Evolutionary conservation across 2,888 invertebrate genomes (phyloP).

Genomic region (Amphipoea lucens): DNA sequence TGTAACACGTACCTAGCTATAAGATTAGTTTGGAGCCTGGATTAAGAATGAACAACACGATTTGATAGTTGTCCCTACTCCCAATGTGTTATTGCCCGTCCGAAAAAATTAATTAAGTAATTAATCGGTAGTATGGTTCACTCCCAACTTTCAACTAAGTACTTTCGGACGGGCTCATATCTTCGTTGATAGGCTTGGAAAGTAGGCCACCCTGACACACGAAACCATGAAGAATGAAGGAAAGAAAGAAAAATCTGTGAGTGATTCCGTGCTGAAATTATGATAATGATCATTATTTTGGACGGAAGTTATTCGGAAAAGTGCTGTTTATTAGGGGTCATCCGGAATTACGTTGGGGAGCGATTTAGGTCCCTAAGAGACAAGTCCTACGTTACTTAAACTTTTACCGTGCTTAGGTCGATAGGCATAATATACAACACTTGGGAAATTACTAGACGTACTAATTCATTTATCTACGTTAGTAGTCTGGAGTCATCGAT

Average conservation of each 20-base stretch:
- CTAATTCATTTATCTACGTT: neutral
- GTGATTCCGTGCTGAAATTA: neutral
- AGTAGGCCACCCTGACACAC: neutral
- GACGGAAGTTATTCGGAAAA: neutral
- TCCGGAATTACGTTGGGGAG: no score
- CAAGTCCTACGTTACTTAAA: neutral
- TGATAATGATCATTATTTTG: neutral
- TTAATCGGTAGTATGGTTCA: no score
- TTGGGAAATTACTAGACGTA: constrained; percentile 12
- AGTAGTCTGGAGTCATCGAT: constrained; percentile 13
- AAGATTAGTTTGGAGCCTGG: no score
- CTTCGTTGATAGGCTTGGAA: no score
- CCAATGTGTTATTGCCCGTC: no score
- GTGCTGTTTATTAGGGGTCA: neutral
- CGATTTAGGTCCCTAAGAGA: neutral
- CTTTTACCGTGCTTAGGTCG: neutral
- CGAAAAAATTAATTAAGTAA: no score
- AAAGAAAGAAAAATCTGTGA: neutral
- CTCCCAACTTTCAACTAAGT: no score
- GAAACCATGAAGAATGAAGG: neutral
- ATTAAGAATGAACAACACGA: no score
- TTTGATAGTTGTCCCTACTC: no score
- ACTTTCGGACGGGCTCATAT: no score
- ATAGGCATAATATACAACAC: neutral
- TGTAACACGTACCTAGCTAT: no score